These are phyloP conservation scores for Hipparchia semele DNA, from an alignment of 2,888 invertebrate species.

Conservation along the genomic window DNA sequence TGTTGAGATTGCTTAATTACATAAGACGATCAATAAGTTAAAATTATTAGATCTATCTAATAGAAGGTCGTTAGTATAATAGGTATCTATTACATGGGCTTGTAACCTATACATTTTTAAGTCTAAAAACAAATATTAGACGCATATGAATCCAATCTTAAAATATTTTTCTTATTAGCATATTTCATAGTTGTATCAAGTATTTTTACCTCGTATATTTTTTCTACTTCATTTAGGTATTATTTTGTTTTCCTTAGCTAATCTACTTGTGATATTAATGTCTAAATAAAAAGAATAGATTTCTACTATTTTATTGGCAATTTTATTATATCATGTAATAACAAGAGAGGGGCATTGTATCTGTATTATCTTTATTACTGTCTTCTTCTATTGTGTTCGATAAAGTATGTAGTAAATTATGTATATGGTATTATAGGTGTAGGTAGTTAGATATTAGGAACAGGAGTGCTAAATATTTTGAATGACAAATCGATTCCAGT, in stretches of 20 bases:
- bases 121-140: background rate
- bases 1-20: background rate
- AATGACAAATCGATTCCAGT: background rate
- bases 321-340: constrained; percentile 20
- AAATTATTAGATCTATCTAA: background rate
- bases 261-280: constrained; percentile 7
- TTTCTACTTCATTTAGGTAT: background rate
- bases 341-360: background rate
- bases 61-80: background rate
- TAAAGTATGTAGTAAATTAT: constrained; percentile 6
- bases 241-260: constrained; percentile 2
- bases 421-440: too few species aligned
- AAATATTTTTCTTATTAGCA: background rate
- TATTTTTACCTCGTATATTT: background rate
- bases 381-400: constrained; percentile 10
- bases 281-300: constrained; percentile 11
- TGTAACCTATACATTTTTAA: background rate
- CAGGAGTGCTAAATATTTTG: background rate
- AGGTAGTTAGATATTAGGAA: background rate
- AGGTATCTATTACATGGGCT: too few species aligned
- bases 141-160: too few species aligned
- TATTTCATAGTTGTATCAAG: background rate
- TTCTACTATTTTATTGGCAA: constrained; percentile 1
- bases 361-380: constrained; percentile 18
- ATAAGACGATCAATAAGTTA: background rate